Percentiles rank a stretch among this genome's conserved stretches.
Conservation (phyloP, 2,797 vertebrate genomes). For the Rachycentron canadum region DNA sequence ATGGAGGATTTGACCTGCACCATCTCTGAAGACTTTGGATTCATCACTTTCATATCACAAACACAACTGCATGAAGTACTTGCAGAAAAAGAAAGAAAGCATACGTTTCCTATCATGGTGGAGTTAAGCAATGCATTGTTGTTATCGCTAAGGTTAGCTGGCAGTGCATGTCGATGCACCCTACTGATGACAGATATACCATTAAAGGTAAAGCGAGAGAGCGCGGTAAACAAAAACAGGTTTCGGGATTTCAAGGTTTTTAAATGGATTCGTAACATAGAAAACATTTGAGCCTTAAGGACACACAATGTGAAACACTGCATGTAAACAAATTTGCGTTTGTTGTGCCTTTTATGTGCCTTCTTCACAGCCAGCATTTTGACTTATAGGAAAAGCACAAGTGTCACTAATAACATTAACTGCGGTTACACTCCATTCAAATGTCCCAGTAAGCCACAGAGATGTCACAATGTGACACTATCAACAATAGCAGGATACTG, state of each 20-base stretch:
- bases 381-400: background rate
- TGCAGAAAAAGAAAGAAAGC: background rate
- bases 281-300: background rate
- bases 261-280: background rate
- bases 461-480: conserved; percentile 2
- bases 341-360: background rate
- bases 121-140: conserved; percentile 2
- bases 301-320: conserved; percentile 7
- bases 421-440: background rate
- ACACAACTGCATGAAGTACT: background rate
- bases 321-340: background rate
- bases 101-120: background rate
- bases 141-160: background rate
- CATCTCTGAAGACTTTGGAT: background rate
- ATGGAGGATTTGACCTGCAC: conserved; percentile 16
- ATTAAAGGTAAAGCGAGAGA: background rate
- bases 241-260: background rate
- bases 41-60: background rate
- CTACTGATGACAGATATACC: background rate
- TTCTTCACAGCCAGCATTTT: background rate
- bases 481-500: background rate
- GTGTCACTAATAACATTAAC: background rate
- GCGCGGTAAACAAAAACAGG: background rate
- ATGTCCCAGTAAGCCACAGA: background rate
- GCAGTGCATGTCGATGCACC: conserved; percentile 3